phyloP scores from a whole-genome alignment of 2,888 invertebrate species.

The Perizoma affinitatum region DNA sequence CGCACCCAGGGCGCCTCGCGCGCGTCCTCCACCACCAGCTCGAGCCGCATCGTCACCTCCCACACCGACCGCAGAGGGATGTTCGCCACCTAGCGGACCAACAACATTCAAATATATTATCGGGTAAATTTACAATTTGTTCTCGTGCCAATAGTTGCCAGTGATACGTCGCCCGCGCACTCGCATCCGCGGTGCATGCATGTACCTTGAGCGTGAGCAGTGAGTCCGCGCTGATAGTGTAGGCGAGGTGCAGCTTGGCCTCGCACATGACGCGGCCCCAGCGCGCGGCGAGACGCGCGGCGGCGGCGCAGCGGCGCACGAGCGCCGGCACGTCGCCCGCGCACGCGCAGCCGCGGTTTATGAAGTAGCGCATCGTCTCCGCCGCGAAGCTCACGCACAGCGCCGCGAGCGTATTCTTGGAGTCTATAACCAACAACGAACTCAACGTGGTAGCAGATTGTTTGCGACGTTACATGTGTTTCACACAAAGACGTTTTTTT shows the following conservation, averaged over 20 bases:
- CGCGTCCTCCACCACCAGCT: constrained; percentile 49
- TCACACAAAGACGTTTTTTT: too few species aligned
- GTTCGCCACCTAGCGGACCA: constrained; percentile 64
- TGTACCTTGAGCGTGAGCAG: constrained; percentile 56
- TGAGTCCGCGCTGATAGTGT: constrained; percentile 48
- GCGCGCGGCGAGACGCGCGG: constrained; percentile 58
- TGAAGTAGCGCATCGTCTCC: constrained; percentile 55
- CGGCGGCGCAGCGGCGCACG: constrained; percentile 64
- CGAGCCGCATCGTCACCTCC: constrained; percentile 62
- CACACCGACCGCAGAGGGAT: constrained; percentile 66
- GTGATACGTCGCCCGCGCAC: constrained; percentile 49
- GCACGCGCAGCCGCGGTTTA: constrained; percentile 45
- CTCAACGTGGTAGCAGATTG: not conserved
- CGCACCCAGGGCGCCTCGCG: constrained; percentile 56
- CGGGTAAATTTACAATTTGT: too few species aligned
- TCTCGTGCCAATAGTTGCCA: too few species aligned
- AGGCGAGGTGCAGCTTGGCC: constrained; percentile 58
- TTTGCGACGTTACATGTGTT: too few species aligned
- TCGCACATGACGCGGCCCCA: constrained; percentile 64
- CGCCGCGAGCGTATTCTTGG: constrained; percentile 53
- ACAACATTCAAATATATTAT: too few species aligned
- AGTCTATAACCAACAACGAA: constrained; percentile 44
- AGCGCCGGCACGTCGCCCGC: constrained; percentile 53
- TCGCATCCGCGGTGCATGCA: constrained; percentile 41
- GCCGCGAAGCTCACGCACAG: constrained; percentile 58